These are phyloP conservation scores for Drosophila setifemur DNA, from an alignment of 1,140 invertebrate species.

Conservation along the genomic window DNA sequence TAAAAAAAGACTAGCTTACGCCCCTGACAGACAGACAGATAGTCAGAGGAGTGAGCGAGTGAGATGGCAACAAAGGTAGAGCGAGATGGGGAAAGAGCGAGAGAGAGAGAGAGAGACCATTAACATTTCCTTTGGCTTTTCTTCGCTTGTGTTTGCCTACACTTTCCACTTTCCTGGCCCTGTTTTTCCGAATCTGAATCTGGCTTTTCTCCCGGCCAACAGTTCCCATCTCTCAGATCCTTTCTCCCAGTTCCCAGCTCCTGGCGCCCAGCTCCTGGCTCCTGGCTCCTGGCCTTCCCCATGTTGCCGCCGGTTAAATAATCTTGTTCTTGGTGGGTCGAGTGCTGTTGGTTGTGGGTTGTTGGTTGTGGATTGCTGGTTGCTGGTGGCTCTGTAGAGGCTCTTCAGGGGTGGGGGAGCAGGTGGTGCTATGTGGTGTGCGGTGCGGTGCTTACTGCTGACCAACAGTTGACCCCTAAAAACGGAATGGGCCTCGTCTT, in stretches of 20 bases:
- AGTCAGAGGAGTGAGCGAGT: not conserved
- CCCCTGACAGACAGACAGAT: too few species aligned
- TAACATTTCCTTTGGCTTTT: constrained; percentile 56
- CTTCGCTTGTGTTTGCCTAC: constrained; percentile 47
- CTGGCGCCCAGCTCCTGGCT: not conserved
- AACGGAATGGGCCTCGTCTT: constrained; percentile 59
- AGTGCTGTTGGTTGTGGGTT: constrained; percentile 6
- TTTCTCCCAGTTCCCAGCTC: not conserved
- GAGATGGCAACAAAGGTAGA: not conserved
- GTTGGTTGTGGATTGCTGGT: not conserved
- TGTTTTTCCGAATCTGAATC: constrained; percentile 24
- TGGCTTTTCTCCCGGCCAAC: not conserved
- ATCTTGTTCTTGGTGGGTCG: constrained; percentile 33
- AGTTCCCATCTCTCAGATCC: not conserved
- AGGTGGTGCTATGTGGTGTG: not conserved
- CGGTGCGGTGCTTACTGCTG: constrained; percentile 2
- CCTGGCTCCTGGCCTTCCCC: not conserved
- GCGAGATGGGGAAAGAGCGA: not conserved
- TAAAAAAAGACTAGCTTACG: too few species aligned
- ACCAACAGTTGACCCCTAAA: constrained; percentile 60
- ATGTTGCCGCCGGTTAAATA: constrained; percentile 53
- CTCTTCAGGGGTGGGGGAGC: too few species aligned
- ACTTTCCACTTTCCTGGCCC: constrained; percentile 18
- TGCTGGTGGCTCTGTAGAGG: not conserved
- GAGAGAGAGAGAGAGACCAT: constrained; percentile 51